phyloP scores from a whole-genome alignment of 2,888 invertebrate genomes.

The Hypomecis punctinalis region DNA sequence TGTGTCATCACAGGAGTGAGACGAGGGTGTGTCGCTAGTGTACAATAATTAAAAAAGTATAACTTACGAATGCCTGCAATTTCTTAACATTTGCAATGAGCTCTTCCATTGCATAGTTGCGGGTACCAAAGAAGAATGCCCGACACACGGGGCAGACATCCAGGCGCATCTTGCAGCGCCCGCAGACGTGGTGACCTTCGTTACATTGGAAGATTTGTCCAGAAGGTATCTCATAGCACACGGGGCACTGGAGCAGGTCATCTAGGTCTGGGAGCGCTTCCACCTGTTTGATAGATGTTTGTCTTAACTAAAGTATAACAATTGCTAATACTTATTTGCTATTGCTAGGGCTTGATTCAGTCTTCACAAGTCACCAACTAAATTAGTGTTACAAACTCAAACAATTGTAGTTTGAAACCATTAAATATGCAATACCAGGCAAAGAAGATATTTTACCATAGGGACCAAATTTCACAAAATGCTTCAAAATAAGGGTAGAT shows the following conservation, averaged over 20 bases:
- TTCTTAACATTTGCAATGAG: slow-evolving; percentile 79
- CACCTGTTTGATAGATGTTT: slow-evolving; percentile 48
- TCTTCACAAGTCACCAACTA: no score
- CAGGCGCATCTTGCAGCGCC: slow-evolving; percentile 75
- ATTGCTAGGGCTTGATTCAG: no score
- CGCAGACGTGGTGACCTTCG: slow-evolving; percentile 85
- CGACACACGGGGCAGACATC: slow-evolving; percentile 82
- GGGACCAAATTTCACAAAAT: no score
- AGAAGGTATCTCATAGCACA: slow-evolving; percentile 82
- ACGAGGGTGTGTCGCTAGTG: no score
- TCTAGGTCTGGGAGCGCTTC: slow-evolving; percentile 79
- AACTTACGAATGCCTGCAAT: slow-evolving; percentile 76
- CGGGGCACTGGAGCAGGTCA: slow-evolving; percentile 83
- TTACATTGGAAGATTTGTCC: slow-evolving; percentile 82
- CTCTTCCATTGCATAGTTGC: slow-evolving; percentile 84
- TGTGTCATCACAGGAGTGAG: no score
- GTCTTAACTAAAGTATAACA: no score
- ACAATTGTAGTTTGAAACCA: no score
- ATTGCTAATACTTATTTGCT: no score
- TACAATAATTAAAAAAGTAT: neutral
- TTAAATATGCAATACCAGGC: no score
- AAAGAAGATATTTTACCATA: no score
- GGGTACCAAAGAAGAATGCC: slow-evolving; percentile 77
- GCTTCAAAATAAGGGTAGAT: no score
- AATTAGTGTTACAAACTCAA: no score